Base-by-base conservation (phyloP, 2,797 vertebrate genomes). In the Alca torda region DNA sequence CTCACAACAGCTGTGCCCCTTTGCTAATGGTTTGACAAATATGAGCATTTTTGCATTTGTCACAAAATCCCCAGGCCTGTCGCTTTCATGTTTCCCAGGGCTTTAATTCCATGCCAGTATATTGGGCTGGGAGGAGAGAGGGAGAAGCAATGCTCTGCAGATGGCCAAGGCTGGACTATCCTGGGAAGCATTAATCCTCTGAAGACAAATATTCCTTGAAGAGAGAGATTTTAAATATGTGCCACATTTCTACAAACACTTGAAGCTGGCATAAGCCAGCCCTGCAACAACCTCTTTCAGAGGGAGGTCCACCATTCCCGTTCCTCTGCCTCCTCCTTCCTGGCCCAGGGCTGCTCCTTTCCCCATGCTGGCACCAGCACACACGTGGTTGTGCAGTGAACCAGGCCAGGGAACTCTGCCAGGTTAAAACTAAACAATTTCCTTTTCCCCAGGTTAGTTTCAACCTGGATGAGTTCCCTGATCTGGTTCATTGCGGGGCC, bases 61-160 rank as follows among this genome's bases (percentile, higher is more conserved):
- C 95, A 95, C 96, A 93, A 89, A 96, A 96, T 94, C 95, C 95
- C 92, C 96, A 96, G 87, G 96, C 96, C 89, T 86, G 93, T 93
- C 1, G 45, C 93, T 97, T 97, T 97, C 89, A 97, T 91, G 93
- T 96, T 97, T 97, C 92, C 73, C 84, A 84, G 82, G 67, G 61
- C 96, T 97, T 96, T 97, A 94, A 93, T 96, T 96, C 89, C 41
- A 35, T 96, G 95, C 93, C 96, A 96, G 79, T 89, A 15, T 63
- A 53, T 30, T 93, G 84, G 84, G 82, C 68, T 75, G 81, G 45
- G n/a, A 51, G 20, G 63, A 89, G 73, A 67, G 67, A 86, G 60
- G 43, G 69, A 96, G 82, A 94, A 91, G 91, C 94, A 95, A 61
- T 92, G 89, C 61, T 94, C 84, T 7, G 4, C 95, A 96, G 94